Base-by-base conservation (phyloP, 2,888 invertebrate genomes). In the Parnassius orleans region DNA sequence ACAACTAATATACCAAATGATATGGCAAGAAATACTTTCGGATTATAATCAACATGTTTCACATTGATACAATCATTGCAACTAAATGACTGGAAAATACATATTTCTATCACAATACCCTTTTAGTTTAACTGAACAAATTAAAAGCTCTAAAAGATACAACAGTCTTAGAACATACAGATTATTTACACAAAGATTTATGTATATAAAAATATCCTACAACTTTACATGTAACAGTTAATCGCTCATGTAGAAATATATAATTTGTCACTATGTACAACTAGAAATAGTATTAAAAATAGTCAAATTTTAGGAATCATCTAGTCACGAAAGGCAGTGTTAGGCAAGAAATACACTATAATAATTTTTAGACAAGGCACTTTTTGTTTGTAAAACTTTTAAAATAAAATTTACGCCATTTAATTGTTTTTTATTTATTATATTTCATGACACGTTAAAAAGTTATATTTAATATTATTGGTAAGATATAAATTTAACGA, bases 81-180 rank as follows among this genome's bases (percentile, higher is more conserved):
- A 68, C 64, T 74, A 76, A 77, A 89, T 90, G 90, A 89, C 90
- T 89, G 85, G 88, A 90, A 90, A 90, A 90, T 90, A 90, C 90
- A 90, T 77, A 73, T 76, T 41, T 53, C 78, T 80, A 81, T 80
- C 78, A 79, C 76, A 78, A 79, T 77, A 80, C 73, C 78, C 77
- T 80, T 80, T 79, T 75, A 83, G 78, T 78, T 80, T 78, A 86
- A 86, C 78, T 78, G 83, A 90, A 87, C 87, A 80, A 87, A 87
- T 89, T 88, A 91, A 87, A 91, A 82, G 82, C 87, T 90, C 87
- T 90, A 88, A 81, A 85, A 81, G 85, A 83, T 89, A 89, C 90
- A 91, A 91, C 91, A 91, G 90, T 91, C 91, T 90, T 91, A 90
- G 80, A 83, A 86, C 81, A 86, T 86, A 90, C 81, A 85, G 80